Percentiles rank a stretch among this genome's conserved stretches.
Evolutionary conservation across 1,140 invertebrate genomes (phyloP).

Genomic region (Sinonovacula constricta): DNA sequence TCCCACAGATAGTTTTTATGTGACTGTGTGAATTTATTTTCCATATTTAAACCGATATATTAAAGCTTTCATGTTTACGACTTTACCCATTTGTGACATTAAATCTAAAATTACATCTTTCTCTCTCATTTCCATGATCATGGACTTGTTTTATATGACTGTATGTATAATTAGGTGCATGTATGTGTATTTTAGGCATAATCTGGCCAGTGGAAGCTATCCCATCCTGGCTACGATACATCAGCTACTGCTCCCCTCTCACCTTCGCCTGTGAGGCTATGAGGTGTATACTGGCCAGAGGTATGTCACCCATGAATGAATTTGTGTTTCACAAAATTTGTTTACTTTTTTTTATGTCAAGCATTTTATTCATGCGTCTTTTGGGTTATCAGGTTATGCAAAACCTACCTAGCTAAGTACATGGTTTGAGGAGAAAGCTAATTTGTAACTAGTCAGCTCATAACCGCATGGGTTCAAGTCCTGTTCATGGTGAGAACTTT

Average conservation of each 20-base stretch:
- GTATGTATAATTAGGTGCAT: neutral
- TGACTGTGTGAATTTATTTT: neutral
- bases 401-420: no score
- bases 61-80: neutral
- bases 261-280: constrained; percentile 94
- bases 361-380: no score
- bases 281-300: constrained; percentile 91
- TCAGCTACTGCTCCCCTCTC: constrained; percentile 91
- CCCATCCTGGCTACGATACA: constrained; percentile 89
- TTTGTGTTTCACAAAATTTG: no score
- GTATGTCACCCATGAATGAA: no score
- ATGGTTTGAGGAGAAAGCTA: no score
- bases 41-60: neutral
- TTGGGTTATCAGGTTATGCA: no score
- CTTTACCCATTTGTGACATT: neutral
- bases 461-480: no score
- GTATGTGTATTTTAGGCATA: constrained; percentile 83
- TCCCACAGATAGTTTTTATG: neutral
- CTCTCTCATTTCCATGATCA: neutral
- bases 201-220: constrained; percentile 97
- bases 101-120: neutral
- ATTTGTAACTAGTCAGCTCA: no score
- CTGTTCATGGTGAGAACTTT: no score
- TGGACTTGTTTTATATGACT: no score
- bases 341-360: no score